Evolutionary conservation across 2,888 invertebrate species (phyloP).

Genomic region (Pilophorus perplexus): DNA sequence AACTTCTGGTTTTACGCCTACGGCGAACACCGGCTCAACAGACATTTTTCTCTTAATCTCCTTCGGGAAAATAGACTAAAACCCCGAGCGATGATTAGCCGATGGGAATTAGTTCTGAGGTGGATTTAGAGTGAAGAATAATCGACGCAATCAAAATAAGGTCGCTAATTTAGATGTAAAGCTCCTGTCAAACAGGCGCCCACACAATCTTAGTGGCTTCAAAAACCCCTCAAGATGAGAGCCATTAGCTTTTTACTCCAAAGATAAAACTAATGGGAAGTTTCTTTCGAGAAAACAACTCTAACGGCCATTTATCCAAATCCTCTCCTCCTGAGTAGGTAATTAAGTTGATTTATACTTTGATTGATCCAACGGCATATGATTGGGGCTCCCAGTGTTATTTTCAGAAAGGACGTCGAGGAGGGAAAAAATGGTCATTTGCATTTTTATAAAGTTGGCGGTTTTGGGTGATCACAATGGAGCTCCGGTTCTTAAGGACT

Average conservation of each 20-base stretch:
- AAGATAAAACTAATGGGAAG: slow-evolving; percentile 35
- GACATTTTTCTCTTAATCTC: no score
- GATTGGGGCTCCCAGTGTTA: slow-evolving; percentile 20
- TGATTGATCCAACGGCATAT: slow-evolving; percentile 33
- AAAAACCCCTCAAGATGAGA: slow-evolving; percentile 1
- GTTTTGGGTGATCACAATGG: not conserved
- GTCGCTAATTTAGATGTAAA: slow-evolving; percentile 38
- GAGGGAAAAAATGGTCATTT: slow-evolving; percentile 17
- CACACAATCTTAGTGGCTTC: slow-evolving; percentile 24
- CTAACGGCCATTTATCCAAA: slow-evolving; percentile 31
- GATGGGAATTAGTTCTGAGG: slow-evolving; percentile 18
- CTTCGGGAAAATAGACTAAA: no score
- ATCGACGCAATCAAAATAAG: slow-evolving; percentile 34
- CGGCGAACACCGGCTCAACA: no score
- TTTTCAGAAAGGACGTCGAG: not conserved
- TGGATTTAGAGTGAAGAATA: slow-evolving; percentile 3
- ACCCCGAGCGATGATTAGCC: no score
- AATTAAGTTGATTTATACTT: slow-evolving; percentile 33
- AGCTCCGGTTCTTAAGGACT: not conserved
- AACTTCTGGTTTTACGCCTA: no score
- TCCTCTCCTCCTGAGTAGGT: slow-evolving; percentile 24
- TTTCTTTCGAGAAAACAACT: slow-evolving; percentile 4
- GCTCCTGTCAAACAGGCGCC: slow-evolving; percentile 37
- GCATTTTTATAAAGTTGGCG: slow-evolving; percentile 27
- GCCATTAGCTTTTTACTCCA: slow-evolving; percentile 33